Conservation (phyloP, 2,888 invertebrate species). For the Coenonympha glycerion region DNA sequence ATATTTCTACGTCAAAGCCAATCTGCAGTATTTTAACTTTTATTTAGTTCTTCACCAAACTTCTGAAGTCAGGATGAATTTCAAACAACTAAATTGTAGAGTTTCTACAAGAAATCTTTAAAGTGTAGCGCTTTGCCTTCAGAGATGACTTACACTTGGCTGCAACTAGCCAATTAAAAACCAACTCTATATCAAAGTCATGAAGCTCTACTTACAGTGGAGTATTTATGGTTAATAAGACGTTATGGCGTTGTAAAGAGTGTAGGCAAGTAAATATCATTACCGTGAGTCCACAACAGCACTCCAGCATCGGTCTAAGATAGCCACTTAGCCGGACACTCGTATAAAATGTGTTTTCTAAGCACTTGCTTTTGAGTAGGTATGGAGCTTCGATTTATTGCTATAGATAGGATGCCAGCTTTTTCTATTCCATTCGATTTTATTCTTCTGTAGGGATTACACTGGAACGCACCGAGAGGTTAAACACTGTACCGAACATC, state of each 20-base stretch:
- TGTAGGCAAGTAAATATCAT: slow-evolving; percentile 61
- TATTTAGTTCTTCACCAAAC: slow-evolving; percentile 46
- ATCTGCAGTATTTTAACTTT: slow-evolving; percentile 50
- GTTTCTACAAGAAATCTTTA: slow-evolving; percentile 55
- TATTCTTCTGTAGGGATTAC: background rate
- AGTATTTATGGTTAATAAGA: slow-evolving; percentile 24
- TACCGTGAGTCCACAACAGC: slow-evolving; percentile 59
- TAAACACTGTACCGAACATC: too few relatives aligned
- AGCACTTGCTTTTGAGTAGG: slow-evolving; percentile 22
- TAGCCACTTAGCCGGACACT: slow-evolving; percentile 53
- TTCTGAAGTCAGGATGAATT: slow-evolving; percentile 56
- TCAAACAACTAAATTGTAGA: slow-evolving; percentile 58
- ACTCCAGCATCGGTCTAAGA: slow-evolving; percentile 46
- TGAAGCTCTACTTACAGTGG: slow-evolving; percentile 22
- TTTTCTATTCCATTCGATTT: background rate
- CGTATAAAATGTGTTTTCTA: slow-evolving; percentile 28
- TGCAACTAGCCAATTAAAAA: slow-evolving; percentile 25
- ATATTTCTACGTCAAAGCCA: slow-evolving; percentile 29
- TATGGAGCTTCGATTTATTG: slow-evolving; percentile 22
- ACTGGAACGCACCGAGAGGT: too few relatives aligned
- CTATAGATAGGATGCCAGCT: background rate
- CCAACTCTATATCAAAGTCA: background rate
- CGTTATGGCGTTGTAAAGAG: slow-evolving; percentile 31
- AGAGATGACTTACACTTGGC: slow-evolving; percentile 21
- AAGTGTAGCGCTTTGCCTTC: slow-evolving; percentile 19